Evolutionary conservation across 2,113 vertebrate species (phyloP).

Genomic region (Nycticryphes semicollaris): DNA sequence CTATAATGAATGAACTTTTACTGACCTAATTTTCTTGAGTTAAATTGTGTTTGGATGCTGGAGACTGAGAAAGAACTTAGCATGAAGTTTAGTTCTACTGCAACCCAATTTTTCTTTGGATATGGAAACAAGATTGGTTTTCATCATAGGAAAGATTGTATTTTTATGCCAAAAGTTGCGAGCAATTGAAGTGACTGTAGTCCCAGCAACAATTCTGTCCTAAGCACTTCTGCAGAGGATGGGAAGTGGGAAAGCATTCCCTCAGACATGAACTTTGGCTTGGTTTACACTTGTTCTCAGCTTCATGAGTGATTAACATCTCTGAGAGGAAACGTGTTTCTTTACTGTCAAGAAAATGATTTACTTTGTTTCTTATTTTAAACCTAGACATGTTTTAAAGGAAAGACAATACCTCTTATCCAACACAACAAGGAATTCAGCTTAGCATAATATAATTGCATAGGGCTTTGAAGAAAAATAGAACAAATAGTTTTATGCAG

Average conservation of each 20-base stretch:
- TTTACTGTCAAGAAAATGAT: constrained; percentile 53
- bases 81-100: not conserved
- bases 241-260: constrained; percentile 1
- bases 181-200: not conserved
- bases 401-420: constrained; percentile 28
- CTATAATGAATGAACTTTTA: not conserved
- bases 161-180: not conserved
- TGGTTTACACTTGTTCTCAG: constrained; percentile 54
- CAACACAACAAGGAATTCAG: not conserved
- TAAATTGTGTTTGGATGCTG: not conserved
- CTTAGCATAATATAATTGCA: not conserved
- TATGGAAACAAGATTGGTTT: not conserved
- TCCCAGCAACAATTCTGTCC: not conserved
- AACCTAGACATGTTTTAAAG: constrained; percentile 13
- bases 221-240: not conserved
- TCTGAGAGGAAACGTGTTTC: constrained; percentile 2
- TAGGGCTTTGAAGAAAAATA: constrained; percentile 11
- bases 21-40: not conserved
- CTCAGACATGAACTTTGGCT: constrained; percentile 31
- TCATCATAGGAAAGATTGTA: not conserved
- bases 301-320: constrained; percentile 28
- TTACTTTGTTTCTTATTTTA: constrained; percentile 60
- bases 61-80: not conserved
- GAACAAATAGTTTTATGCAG: not conserved
- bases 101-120: not conserved